phyloP scores from a whole-genome alignment of 2,888 invertebrate species.

The Sceliomorpha sp. region DNA sequence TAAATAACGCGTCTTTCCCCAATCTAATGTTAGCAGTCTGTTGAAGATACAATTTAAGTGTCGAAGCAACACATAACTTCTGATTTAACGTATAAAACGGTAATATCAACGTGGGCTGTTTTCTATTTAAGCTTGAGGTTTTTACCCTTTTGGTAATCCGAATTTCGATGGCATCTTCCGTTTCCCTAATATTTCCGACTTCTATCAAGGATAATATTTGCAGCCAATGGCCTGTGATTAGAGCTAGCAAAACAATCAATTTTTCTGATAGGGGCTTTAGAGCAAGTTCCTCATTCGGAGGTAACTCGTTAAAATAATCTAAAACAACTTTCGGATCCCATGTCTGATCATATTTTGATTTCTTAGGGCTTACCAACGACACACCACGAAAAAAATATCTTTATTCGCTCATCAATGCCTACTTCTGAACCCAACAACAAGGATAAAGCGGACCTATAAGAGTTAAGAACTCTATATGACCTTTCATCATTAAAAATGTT shows the following conservation, averaged over 20 bases:
- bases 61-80: slow-evolving; percentile 38
- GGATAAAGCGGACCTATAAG: slow-evolving; percentile 28
- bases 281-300: slow-evolving; percentile 21
- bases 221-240: slow-evolving; percentile 21
- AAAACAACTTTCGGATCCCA: slow-evolving; percentile 40
- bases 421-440: slow-evolving; percentile 28
- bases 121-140: slow-evolving; percentile 15
- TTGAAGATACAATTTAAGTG: background rate
- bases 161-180: slow-evolving; percentile 5
- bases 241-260: slow-evolving; percentile 24
- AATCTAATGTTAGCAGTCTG: slow-evolving; percentile 1
- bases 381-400: slow-evolving; percentile 31
- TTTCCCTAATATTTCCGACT: slow-evolving; percentile 17
- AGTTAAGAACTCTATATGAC: slow-evolving; percentile 20
- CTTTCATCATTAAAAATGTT: background rate
- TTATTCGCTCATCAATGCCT: slow-evolving; percentile 13
- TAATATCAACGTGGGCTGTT: slow-evolving; percentile 10
- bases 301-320: slow-evolving; percentile 20
- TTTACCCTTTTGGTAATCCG: slow-evolving; percentile 24
- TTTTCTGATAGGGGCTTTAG: slow-evolving; percentile 26
- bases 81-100: background rate
- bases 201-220: slow-evolving; percentile 21
- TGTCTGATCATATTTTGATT: slow-evolving; percentile 31
- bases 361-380: slow-evolving; percentile 10
- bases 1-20: background rate